Evolutionary conservation across 2,113 vertebrate species (phyloP).

Genomic region (Opisthocomus hoazin): DNA sequence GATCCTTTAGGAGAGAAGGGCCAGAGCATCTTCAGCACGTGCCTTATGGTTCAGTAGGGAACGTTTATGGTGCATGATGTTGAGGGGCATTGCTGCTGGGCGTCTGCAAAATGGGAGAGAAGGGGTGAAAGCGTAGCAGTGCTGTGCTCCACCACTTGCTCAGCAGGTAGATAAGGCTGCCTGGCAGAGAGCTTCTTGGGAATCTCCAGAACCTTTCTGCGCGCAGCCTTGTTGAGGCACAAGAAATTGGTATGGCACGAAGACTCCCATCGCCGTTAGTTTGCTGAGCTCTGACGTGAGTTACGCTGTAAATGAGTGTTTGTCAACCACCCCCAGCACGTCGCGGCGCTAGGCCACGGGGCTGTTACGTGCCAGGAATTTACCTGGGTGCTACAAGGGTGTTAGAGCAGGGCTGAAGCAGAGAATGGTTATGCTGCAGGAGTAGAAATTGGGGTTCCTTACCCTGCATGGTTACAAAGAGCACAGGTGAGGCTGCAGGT

Average conservation of each 20-base stretch:
- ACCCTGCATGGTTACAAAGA: background rate
- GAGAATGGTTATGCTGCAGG: background rate
- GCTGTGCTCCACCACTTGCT: background rate
- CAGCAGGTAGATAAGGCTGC: background rate
- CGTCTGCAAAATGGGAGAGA: background rate
- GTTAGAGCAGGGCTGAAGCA: background rate
- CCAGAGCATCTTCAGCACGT: background rate
- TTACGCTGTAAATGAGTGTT: background rate
- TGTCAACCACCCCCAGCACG: background rate
- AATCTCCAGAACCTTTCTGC: background rate
- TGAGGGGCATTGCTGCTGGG: background rate
- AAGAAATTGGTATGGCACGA: background rate
- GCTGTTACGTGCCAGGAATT: background rate
- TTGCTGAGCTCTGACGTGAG: background rate
- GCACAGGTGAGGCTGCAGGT: accelerated
- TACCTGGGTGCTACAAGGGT: background rate
- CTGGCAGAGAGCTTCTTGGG: background rate
- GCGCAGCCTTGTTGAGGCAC: background rate
- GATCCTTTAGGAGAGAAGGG: background rate
- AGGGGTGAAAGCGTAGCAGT: background rate
- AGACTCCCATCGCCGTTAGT: accelerated
- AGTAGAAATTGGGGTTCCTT: background rate
- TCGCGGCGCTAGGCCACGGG: accelerated
- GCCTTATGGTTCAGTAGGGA: accelerated
- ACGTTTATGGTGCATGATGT: accelerated